phyloP scores from a whole-genome alignment of 2,113 vertebrate genomes.

The Trachemys scripta region DNA sequence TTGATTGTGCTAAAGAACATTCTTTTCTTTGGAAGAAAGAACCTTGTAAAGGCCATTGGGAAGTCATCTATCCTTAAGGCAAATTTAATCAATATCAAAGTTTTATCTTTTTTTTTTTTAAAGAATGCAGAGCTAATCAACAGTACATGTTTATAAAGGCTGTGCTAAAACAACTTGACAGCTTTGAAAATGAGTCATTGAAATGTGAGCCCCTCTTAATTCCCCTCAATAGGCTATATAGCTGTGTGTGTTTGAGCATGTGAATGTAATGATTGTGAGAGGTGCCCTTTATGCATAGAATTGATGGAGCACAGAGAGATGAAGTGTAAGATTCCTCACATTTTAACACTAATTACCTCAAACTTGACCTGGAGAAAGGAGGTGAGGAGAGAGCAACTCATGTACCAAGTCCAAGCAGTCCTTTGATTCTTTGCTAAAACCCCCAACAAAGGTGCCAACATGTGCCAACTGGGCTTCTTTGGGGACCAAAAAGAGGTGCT shows the following conservation, averaged over 20 bases:
- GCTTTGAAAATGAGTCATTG: neutral
- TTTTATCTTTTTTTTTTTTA: neutral
- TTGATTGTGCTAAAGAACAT: neutral
- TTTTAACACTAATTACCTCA: neutral
- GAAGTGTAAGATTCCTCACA: neutral
- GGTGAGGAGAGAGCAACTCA: neutral
- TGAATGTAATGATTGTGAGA: rapidly evolving
- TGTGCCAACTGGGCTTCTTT: neutral
- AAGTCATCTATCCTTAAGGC: neutral
- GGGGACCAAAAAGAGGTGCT: neutral
- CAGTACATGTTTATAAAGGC: neutral
- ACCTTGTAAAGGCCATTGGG: neutral
- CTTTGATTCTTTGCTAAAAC: neutral
- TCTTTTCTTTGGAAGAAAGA: neutral
- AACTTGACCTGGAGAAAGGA: neutral
- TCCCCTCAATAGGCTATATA: neutral
- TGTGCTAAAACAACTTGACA: neutral
- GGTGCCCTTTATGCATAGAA: neutral
- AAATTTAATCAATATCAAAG: neutral
- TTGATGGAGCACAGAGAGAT: neutral
- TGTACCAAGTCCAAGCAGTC: neutral
- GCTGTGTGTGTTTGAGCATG: neutral
- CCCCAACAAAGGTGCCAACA: neutral
- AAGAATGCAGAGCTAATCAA: neutral
- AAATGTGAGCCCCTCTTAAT: neutral